These are phyloP conservation scores for Vanessa tameamea DNA, from an alignment of 1,140 invertebrate species.

Conservation along the genomic window DNA sequence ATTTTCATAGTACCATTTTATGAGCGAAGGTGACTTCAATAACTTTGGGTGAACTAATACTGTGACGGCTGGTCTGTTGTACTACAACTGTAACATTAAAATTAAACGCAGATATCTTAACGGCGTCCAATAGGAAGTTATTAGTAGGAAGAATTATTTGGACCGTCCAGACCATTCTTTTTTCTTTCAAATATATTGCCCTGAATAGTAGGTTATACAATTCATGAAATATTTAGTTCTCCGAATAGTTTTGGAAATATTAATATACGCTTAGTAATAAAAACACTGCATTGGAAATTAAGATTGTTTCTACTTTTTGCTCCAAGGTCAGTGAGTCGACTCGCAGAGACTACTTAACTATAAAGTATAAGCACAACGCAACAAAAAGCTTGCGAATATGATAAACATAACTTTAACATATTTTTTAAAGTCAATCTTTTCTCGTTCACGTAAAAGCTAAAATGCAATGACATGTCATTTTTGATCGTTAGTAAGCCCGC, in stretches of 20 bases:
- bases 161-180: no score
- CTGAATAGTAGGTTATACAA: background rate
- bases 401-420: conserved; percentile 8
- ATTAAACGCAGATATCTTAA: no score
- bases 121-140: no score
- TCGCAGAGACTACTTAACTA: conserved; percentile 39
- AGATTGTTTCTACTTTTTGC: conserved; percentile 71
- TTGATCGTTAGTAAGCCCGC: conserved; percentile 13
- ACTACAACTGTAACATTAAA: no score
- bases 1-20: no score
- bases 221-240: conserved; percentile 28
- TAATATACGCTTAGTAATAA: conserved; percentile 62
- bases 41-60: no score
- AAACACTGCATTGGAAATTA: conserved; percentile 56
- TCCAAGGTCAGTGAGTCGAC: conserved; percentile 73
- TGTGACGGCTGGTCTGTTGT: no score
- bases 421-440: conserved; percentile 10
- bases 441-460: background rate
- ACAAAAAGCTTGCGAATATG: conserved; percentile 43
- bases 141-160: no score
- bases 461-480: background rate
- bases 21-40: no score
- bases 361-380: conserved; percentile 55
- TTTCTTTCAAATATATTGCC: background rate
- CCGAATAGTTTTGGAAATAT: conserved; percentile 51